Evolutionary conservation across 2,113 vertebrate species (phyloP).

Genomic region (Saguinus imperator): DNA sequence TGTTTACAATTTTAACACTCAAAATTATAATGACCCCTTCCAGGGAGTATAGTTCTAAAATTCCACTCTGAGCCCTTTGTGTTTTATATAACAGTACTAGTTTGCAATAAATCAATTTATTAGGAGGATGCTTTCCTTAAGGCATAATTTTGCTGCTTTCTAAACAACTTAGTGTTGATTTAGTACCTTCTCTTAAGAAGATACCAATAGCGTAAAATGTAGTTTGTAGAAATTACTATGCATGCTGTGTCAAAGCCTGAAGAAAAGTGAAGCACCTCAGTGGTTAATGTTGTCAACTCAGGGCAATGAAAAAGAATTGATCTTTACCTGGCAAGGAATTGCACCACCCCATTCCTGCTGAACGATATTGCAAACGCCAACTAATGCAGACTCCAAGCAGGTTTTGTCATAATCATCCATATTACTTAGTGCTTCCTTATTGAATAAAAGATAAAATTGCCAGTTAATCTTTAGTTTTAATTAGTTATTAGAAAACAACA

Average conservation of each 20-base stretch:
- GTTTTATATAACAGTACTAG: slow-evolving; percentile 23
- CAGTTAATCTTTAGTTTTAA: slow-evolving; percentile 1
- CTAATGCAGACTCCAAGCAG: slow-evolving; percentile 93
- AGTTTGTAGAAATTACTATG: slow-evolving; percentile 38
- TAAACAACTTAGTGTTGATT: slow-evolving; percentile 22
- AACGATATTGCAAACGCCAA: slow-evolving; percentile 94
- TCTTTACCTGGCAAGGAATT: slow-evolving; percentile 95
- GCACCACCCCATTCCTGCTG: slow-evolving; percentile 97
- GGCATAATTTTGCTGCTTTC: slow-evolving; percentile 1
- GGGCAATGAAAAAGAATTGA: not conserved
- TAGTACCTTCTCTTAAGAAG: slow-evolving; percentile 40
- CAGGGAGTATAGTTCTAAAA: slow-evolving; percentile 11
- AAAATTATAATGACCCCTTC: slow-evolving; percentile 33
- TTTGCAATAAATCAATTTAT: slow-evolving; percentile 12
- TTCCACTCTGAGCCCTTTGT: not conserved
- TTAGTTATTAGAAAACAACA: slow-evolving; percentile 43
- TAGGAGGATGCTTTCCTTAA: slow-evolving; percentile 38
- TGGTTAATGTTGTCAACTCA: not conserved
- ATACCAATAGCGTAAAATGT: not conserved
- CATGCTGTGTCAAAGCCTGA: slow-evolving; percentile 9
- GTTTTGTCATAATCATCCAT: slow-evolving; percentile 99
- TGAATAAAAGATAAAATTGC: slow-evolving; percentile 64
- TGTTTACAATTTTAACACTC: not conserved
- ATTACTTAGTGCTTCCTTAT: slow-evolving; percentile 94
- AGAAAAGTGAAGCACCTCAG: slow-evolving; percentile 29